These are phyloP conservation scores for Geodia barretti DNA, from an alignment of 37 sponge, comb jelly and placozoan species.

Conservation along the genomic window DNA sequence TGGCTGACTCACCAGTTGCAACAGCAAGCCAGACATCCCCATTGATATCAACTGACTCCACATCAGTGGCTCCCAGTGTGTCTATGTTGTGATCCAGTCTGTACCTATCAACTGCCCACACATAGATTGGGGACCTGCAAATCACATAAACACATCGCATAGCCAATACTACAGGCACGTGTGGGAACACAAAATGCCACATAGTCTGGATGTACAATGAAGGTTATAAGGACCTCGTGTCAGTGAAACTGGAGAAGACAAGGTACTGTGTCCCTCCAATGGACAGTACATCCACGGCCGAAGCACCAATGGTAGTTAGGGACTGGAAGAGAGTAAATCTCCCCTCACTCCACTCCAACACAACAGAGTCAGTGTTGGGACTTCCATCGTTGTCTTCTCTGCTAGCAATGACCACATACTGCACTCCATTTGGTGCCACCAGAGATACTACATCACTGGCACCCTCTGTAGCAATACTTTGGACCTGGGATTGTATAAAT, in stretches of 20 bases:
- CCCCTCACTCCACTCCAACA: constrained; percentile 55
- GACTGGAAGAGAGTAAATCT: constrained; percentile 9
- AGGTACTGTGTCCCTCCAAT: constrained; percentile 17
- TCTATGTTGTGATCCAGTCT: constrained; percentile 15
- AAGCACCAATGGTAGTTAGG: constrained; percentile 42
- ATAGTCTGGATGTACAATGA: not conserved
- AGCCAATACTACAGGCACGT: not conserved
- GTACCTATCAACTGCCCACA: constrained; percentile 37
- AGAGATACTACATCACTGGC: constrained; percentile 59
- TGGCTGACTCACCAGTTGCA: not conserved
- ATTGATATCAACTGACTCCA: not conserved
- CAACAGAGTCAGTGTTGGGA: constrained; percentile 34
- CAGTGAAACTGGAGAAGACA: constrained; percentile 41
- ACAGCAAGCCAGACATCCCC: not conserved
- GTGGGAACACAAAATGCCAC: not conserved
- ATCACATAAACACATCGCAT: not conserved
- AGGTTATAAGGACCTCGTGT: constrained; percentile 16
- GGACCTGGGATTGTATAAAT: constrained; percentile 23
- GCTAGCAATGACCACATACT: constrained; percentile 53
- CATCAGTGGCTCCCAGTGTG: constrained; percentile 24
- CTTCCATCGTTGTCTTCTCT: constrained; percentile 39
- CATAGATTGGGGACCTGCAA: constrained; percentile 39
- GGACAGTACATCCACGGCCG: constrained; percentile 15
- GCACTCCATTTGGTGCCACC: not conserved
- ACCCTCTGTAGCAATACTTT: constrained; percentile 50